A percentile compares a stretch with the other conserved stretches of the same genome.
phyloP scores from a whole-genome alignment of 2,113 vertebrate species.

The Echinops telfairi region DNA sequence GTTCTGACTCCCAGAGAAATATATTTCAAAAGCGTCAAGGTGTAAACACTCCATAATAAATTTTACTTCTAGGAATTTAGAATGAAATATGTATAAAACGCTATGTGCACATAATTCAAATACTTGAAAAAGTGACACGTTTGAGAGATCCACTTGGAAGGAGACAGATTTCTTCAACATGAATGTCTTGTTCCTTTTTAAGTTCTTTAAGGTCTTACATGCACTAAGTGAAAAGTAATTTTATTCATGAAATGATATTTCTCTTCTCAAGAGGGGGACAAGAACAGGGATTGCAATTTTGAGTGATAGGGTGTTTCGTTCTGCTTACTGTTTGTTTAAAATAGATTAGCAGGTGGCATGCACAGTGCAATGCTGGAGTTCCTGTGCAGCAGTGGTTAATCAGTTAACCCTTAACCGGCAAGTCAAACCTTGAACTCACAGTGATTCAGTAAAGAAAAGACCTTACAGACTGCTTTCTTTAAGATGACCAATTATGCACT shows the following conservation, averaged over 20 bases:
- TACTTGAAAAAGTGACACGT: background rate
- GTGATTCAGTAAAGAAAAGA: no score
- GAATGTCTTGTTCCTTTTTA: background rate
- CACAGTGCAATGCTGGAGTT: background rate
- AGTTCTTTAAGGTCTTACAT: background rate
- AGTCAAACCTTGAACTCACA: no score
- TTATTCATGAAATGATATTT: constrained; percentile 27
- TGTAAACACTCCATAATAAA: background rate
- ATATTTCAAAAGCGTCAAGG: background rate
- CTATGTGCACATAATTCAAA: background rate
- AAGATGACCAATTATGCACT: no score
- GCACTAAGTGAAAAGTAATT: constrained; percentile 24
- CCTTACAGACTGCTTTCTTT: no score
- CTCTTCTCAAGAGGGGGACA: background rate
- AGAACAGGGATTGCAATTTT: background rate
- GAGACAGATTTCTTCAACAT: background rate
- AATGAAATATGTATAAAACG: background rate
- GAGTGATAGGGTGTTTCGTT: background rate
- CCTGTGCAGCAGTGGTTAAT: no score
- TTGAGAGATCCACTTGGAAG: fast-evolving
- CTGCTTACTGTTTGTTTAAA: background rate
- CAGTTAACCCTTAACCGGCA: no score
- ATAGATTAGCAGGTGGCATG: background rate
- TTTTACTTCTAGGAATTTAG: background rate
- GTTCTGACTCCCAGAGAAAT: background rate